Percentiles rank a stretch among this genome's conserved stretches.
These are phyloP conservation scores for Oreocharis arfaki DNA, from an alignment of 2,113 vertebrate genomes.

Conservation along the genomic window DNA sequence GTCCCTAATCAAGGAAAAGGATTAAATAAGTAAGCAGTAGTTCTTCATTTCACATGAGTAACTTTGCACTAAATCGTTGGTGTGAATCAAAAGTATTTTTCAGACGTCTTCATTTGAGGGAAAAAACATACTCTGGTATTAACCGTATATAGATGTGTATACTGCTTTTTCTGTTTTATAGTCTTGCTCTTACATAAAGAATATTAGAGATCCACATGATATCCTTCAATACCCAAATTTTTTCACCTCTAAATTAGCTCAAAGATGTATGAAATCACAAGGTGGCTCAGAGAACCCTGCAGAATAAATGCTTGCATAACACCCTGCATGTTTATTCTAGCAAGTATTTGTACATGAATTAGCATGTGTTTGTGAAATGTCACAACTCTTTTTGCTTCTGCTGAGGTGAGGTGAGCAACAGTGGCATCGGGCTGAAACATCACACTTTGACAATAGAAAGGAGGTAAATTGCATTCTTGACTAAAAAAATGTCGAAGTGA, in stretches of 20 bases:
- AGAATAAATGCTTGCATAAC: neutral
- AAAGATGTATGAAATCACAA: neutral
- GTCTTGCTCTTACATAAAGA: neutral
- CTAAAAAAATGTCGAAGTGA: neutral
- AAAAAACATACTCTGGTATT: accelerated
- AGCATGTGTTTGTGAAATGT: neutral
- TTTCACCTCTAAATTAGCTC: neutral
- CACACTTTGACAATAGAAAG: neutral
- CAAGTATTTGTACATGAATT: neutral
- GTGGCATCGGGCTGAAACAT: neutral
- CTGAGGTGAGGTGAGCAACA: neutral
- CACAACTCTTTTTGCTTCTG: neutral
- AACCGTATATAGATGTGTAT: neutral
- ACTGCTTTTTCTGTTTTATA: neutral
- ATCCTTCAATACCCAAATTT: neutral
- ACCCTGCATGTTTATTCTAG: neutral
- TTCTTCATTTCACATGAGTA: neutral
- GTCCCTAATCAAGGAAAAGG: neutral
- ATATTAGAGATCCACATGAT: neutral
- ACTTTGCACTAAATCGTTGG: neutral
- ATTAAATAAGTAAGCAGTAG: neutral
- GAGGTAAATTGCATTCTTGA: neutral
- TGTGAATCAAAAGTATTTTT: neutral
- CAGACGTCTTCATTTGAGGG: neutral
- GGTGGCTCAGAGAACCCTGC: neutral